These are phyloP conservation scores for Scotopteryx bipunctaria DNA, from an alignment of 2,888 invertebrate species.

Conservation along the genomic window DNA sequence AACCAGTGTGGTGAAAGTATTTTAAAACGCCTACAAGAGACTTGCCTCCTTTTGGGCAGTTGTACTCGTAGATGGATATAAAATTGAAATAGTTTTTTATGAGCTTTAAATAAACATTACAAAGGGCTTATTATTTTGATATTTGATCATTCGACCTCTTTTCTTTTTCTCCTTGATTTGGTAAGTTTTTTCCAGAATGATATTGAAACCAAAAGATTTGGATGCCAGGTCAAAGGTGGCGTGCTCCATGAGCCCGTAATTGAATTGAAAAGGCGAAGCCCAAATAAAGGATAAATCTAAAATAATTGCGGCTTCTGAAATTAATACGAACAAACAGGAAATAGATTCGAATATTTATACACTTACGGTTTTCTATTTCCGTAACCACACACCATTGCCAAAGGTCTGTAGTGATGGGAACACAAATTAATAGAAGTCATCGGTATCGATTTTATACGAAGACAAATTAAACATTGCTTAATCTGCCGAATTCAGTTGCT, in stretches of 20 bases:
- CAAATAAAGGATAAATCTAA: slow-evolving; percentile 9
- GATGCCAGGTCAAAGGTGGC: neutral
- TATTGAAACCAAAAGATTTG: neutral
- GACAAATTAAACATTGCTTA: too few relatives aligned
- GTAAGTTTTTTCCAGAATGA: neutral
- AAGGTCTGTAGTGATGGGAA: slow-evolving; percentile 26
- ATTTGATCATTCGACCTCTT: too few relatives aligned
- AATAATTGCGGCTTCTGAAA: slow-evolving; percentile 28
- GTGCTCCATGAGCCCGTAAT: neutral
- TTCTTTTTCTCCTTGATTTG: too few relatives aligned
- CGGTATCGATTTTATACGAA: slow-evolving; percentile 15
- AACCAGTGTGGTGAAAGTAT: too few relatives aligned
- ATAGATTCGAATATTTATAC: slow-evolving; percentile 48
- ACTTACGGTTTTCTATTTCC: slow-evolving; percentile 50
- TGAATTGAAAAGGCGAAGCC: slow-evolving; percentile 5
- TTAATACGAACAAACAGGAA: slow-evolving; percentile 42
- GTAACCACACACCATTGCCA: slow-evolving; percentile 38
- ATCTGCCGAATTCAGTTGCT: too few relatives aligned
- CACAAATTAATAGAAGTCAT: neutral
- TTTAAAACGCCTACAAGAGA: too few relatives aligned
- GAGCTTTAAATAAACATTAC: too few relatives aligned
- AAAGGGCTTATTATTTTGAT: too few relatives aligned
- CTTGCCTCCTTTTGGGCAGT: too few relatives aligned
- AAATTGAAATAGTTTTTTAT: too few relatives aligned
- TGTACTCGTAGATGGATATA: too few relatives aligned